A percentile compares a stretch with the other conserved stretches of the same genome.
Evolutionary conservation across 2,888 invertebrate species (phyloP).

Genomic region (Thalpophila matura): DNA sequence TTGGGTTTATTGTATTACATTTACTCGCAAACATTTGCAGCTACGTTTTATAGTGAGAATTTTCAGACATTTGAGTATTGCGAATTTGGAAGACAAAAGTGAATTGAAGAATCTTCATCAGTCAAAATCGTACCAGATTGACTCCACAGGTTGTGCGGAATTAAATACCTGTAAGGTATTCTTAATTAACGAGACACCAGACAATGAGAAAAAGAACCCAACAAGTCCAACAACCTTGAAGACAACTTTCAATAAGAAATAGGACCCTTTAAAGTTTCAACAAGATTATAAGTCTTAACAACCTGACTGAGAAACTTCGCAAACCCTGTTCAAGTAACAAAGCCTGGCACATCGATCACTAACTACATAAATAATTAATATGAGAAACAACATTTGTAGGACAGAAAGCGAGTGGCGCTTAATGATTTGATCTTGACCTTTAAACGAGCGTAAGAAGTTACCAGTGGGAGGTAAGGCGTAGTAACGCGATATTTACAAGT

Average conservation of each 20-base stretch:
- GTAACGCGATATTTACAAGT: slow-evolving; percentile 50
- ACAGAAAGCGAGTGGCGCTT: slow-evolving; percentile 16
- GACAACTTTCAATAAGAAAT: slow-evolving; percentile 12
- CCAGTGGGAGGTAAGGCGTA: neutral
- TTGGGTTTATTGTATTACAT: neutral
- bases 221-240: slow-evolving; percentile 8
- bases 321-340: slow-evolving; percentile 11
- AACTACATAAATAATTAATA: slow-evolving; percentile 52
- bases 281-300: slow-evolving; percentile 25
- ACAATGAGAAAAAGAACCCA: neutral
- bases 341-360: slow-evolving; percentile 50
- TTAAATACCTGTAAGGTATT: neutral
- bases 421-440: slow-evolving; percentile 42
- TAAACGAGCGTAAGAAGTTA: neutral
- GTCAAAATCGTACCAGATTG: neutral
- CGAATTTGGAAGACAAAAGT: neutral
- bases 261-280: slow-evolving; percentile 18
- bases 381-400: slow-evolving; percentile 43
- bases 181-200: neutral
- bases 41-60: neutral
- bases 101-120: neutral
- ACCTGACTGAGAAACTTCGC: slow-evolving; percentile 21
- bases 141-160: slow-evolving; percentile 1
- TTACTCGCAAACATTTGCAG: neutral
- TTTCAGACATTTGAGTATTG: neutral